Base-by-base conservation (phyloP, 2,113 vertebrate species). In the Syngnathus scovelli region DNA sequence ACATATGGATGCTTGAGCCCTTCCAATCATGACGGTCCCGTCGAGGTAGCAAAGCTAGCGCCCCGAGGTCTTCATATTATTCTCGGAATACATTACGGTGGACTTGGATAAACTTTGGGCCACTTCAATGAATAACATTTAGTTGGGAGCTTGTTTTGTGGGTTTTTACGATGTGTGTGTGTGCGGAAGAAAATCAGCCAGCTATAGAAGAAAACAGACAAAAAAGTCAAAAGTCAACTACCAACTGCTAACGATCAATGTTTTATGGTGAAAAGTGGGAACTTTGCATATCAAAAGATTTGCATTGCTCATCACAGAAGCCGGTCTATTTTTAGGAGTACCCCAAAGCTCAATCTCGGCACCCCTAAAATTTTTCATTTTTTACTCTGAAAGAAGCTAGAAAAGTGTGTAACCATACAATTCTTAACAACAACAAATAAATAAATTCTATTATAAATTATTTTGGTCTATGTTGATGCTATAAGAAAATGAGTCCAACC, bases 11-110 rank as follows among this genome's bases (percentile, higher is more conserved):
- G 69, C 8, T 11, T 76, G 80, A 86, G 84, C 78, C 70, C 39
- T 62, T 76, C 63, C 84, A 87, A 87, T 87, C 87, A 78, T 2
- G 3, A 74, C 44, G 55, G 5, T 27, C 10, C 54, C 54, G 18
- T 52, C n/a, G 21, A 56, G 12, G 23, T 21, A 15, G 55, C 27
- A 36, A 58, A 58, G 55, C 55, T 36, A 7, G 13, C 33, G 15
- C 61, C 12, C n/a, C 2, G 21, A 61, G 23, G 61, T 44, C 38
- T 23, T 21, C 11, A 15, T 27, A 62, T 15, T 44, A 61, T 61
- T 61, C 38, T 41, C 41, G 18, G 18, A n/a, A n/a, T 41, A 15
- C 4, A 2, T 41, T 23, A 41, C n/a, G 15, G 41, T 43, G 23
- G 60, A 61, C 38, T 41, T 12, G 59, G 38, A 41, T 41, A 16